These are phyloP conservation scores for Ophion slaviceki DNA, from an alignment of 2,888 invertebrate genomes.

Conservation along the genomic window DNA sequence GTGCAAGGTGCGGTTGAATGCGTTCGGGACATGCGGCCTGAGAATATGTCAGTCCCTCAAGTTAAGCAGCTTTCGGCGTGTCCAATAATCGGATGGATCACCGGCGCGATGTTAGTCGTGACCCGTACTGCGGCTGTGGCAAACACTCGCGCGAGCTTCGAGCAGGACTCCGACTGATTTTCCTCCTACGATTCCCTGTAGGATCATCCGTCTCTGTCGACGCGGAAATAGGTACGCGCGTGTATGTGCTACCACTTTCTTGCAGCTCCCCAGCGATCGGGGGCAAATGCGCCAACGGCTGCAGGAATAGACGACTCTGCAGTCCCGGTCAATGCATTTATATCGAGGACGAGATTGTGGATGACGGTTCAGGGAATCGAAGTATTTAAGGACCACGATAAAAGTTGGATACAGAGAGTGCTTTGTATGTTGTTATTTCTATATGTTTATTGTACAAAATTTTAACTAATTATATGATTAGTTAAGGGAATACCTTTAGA, in stretches of 20 bases:
- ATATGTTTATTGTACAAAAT: not conserved
- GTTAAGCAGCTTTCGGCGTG: conserved; percentile 25
- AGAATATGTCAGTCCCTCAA: not conserved
- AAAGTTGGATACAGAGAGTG: not conserved
- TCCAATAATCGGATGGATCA: conserved; percentile 26
- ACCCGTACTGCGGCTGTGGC: not conserved
- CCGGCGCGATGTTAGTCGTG: not conserved
- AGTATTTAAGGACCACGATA: not conserved
- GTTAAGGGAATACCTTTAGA: no score
- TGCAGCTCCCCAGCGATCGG: not conserved
- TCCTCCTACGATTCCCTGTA: conserved; percentile 2
- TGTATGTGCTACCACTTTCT: not conserved
- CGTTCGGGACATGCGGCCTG: not conserved
- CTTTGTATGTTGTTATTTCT: not conserved
- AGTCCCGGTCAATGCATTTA: not conserved
- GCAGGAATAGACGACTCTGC: not conserved
- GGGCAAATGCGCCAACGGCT: not conserved
- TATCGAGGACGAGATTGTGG: not conserved
- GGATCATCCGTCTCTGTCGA: conserved; percentile 22
- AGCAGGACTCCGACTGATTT: conserved; percentile 3
- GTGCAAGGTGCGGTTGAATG: not conserved
- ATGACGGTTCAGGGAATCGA: not conserved
- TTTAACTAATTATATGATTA: not conserved
- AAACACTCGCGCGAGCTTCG: not conserved
- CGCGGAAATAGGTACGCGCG: not conserved